These are phyloP conservation scores for Falco peregrinus DNA, from an alignment of 2,797 vertebrate species.

Conservation along the genomic window DNA sequence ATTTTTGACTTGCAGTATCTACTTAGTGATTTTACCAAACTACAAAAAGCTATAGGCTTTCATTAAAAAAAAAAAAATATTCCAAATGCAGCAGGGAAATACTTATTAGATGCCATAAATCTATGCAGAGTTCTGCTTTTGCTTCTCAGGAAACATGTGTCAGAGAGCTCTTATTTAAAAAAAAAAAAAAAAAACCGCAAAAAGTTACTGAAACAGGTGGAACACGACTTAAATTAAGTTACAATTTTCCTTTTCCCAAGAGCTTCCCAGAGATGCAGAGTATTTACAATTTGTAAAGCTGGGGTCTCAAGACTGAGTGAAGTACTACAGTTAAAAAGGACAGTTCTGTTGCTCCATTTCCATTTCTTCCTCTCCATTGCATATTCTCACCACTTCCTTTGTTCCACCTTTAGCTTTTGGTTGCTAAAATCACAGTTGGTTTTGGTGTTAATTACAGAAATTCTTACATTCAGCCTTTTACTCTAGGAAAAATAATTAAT, in stretches of 20 bases:
- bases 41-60: not conserved
- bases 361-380: not conserved
- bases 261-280: not conserved
- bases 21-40: not conserved
- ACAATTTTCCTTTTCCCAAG: not conserved
- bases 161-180: not conserved
- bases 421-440: not conserved
- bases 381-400: not conserved
- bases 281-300: not conserved
- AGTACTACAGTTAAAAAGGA: not conserved
- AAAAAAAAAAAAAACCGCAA: not conserved
- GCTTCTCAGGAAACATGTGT: not conserved
- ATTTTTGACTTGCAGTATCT: slow-evolving; percentile 2
- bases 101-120: not conserved
- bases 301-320: not conserved
- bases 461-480: not conserved
- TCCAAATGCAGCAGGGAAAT: not conserved
- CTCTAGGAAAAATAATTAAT: not conserved
- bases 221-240: not conserved
- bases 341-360: not conserved
- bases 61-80: not conserved
- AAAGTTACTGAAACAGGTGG: not conserved
- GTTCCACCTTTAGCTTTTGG: not conserved
- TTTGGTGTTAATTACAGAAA: not conserved
- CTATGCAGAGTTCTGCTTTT: not conserved